phyloP scores from a whole-genome alignment of 1,140 invertebrate species.

The Brachionus koreanus region DNA sequence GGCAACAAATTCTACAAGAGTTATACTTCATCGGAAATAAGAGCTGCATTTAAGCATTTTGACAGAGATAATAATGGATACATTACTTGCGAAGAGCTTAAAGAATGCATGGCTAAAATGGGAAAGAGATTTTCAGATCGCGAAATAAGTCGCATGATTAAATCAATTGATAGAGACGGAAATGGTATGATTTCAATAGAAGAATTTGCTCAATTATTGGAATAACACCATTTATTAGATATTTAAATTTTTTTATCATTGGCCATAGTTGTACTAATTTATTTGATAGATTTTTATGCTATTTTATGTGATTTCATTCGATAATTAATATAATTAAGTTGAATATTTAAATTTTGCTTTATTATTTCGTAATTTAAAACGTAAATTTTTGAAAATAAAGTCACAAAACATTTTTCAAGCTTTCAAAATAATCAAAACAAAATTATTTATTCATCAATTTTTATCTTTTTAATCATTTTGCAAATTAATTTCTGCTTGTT shows the following conservation, averaged over 20 bases:
- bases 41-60: conserved; percentile 28
- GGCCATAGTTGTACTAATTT: background rate
- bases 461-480: no score
- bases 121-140: background rate
- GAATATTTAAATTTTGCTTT: no score
- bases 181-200: conserved; percentile 42
- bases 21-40: background rate
- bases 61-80: conserved; percentile 36
- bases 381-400: background rate
- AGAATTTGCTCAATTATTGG: conserved; percentile 32
- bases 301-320: no score
- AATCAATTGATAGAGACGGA: conserved; percentile 20
- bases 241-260: background rate
- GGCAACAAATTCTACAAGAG: background rate
- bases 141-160: conserved; percentile 35
- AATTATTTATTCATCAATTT: no score
- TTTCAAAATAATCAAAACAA: background rate
- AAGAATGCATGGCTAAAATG: background rate
- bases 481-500: no score
- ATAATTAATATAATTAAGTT: no score
- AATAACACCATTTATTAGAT: background rate
- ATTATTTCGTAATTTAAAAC: background rate
- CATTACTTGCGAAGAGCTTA: conserved; percentile 21
- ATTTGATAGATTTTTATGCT: no score
- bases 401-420: no score